These are phyloP conservation scores for Acanthornis magna DNA, from an alignment of 2,797 vertebrate genomes.

Conservation along the genomic window DNA sequence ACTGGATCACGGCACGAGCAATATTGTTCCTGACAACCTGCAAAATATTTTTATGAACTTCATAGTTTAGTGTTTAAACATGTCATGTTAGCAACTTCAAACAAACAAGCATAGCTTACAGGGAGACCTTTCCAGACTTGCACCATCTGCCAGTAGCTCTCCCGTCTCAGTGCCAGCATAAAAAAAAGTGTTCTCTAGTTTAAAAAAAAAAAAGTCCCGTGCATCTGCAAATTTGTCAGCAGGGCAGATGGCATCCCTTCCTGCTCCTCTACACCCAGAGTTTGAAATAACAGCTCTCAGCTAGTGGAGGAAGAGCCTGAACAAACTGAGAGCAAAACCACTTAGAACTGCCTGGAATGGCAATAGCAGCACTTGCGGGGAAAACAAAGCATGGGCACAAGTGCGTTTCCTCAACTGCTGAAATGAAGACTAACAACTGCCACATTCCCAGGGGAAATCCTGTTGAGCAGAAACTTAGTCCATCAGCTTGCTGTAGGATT, in stretches of 20 bases:
- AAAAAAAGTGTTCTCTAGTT: neutral
- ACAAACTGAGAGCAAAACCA: neutral
- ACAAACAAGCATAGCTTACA: neutral
- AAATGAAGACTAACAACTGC: neutral
- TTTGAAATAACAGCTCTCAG: neutral
- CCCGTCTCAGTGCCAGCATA: neutral
- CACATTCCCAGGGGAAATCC: conserved; percentile 5
- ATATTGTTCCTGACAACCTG: neutral
- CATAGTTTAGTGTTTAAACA: neutral
- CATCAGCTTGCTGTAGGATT: neutral
- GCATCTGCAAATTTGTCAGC: conserved; percentile 12
- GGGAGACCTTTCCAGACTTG: neutral
- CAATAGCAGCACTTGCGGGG: neutral
- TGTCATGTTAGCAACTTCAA: neutral
- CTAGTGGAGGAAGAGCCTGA: neutral
- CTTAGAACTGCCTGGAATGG: neutral
- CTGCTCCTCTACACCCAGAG: neutral
- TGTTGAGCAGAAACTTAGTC: neutral
- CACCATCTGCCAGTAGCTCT: neutral
- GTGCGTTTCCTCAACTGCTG: neutral
- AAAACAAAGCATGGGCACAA: neutral
- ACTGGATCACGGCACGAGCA: neutral
- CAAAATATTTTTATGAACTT: conserved; percentile 21
- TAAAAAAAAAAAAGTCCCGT: neutral
- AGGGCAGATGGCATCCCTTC: neutral